phyloP scores from a whole-genome alignment of 1,140 invertebrate genomes.

The Trypoxylus dichotomus region DNA sequence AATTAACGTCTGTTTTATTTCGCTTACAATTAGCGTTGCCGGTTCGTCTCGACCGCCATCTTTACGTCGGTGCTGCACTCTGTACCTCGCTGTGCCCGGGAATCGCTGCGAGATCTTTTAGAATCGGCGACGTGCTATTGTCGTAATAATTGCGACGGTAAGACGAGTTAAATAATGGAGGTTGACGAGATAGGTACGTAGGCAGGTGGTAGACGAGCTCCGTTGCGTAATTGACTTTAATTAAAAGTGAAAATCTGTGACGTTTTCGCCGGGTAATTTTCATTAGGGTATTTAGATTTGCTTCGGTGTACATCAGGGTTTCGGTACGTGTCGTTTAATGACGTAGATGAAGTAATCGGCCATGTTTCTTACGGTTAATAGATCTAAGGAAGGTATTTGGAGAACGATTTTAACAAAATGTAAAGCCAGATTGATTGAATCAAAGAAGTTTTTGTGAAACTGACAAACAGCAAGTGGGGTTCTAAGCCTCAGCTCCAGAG shows the following conservation, averaged over 20 bases:
- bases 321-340: no score
- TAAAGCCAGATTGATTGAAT: no score
- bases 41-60: neutral
- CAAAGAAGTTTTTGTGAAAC: no score
- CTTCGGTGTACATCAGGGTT: neutral
- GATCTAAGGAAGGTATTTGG: no score
- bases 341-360: no score
- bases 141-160: neutral
- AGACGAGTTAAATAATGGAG: neutral
- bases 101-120: neutral
- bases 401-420: no score
- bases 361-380: no score
- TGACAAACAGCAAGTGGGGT: no score
- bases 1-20: conserved; percentile 14
- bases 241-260: neutral
- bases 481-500: no score
- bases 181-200: no score
- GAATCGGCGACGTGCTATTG: neutral
- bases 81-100: neutral
- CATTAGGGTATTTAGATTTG: neutral
- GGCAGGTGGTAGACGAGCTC: no score
- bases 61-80: neutral
- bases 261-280: neutral
- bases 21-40: neutral
- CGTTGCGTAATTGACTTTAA: neutral